A percentile compares a stretch with the other conserved stretches of the same genome.
Conservation (phyloP, 2,888 invertebrate genomes). For the Apantesis nais region DNA sequence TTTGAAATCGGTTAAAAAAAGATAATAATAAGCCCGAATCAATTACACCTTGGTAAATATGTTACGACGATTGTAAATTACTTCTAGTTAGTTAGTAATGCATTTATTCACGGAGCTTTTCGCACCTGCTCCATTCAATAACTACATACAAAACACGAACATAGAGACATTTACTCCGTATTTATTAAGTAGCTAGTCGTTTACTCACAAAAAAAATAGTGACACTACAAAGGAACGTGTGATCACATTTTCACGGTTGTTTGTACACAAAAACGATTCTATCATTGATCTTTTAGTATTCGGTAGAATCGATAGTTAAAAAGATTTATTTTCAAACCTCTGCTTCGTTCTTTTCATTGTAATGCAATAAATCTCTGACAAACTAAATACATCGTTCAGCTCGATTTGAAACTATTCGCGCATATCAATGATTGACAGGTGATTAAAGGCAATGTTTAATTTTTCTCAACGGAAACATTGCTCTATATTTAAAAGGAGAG, state of each 20-base stretch:
- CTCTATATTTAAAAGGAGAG: slow-evolving; percentile 35
- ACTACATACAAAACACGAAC: slow-evolving; percentile 13
- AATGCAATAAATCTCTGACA: slow-evolving; percentile 16
- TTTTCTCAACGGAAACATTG: slow-evolving; percentile 32
- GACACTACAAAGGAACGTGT: slow-evolving; percentile 40
- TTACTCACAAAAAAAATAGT: slow-evolving; percentile 28
- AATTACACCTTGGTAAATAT: slow-evolving; percentile 41
- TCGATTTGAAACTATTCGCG: slow-evolving; percentile 36
- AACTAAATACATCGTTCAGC: slow-evolving; percentile 30
- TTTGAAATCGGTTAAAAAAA: no score
- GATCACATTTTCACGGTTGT: slow-evolving; percentile 44
- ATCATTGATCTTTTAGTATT: slow-evolving; percentile 10
- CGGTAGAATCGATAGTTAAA: slow-evolving; percentile 1
- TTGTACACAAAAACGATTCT: slow-evolving; percentile 26
- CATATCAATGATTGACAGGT: slow-evolving; percentile 39
- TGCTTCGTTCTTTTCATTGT: slow-evolving; percentile 8
- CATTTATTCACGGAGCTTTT: slow-evolving; percentile 27
- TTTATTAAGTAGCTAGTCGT: slow-evolving; percentile 18
- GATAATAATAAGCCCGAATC: slow-evolving; percentile 14
- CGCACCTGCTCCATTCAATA: slow-evolving; percentile 18
- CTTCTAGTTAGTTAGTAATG: slow-evolving; percentile 27
- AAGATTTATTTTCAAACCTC: slow-evolving; percentile 16
- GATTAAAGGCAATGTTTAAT: slow-evolving; percentile 32
- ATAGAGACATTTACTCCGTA: slow-evolving; percentile 16
- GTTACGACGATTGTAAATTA: slow-evolving; percentile 40